Conservation (phyloP, 2,797 vertebrate genomes). For the Octomys mimax region DNA sequence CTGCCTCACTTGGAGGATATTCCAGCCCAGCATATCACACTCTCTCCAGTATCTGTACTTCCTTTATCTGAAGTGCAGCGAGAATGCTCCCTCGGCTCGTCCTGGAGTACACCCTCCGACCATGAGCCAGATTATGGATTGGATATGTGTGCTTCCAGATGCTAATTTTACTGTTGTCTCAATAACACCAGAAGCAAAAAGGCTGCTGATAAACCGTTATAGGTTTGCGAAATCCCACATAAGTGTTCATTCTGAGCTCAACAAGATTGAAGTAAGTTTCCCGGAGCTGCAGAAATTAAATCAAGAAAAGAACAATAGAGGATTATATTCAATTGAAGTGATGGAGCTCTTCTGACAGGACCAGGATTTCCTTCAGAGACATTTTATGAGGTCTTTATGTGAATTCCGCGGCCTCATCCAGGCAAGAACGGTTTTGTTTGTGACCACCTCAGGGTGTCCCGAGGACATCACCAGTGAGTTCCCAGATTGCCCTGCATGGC, state of each 20-base stretch:
- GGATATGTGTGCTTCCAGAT: conserved; percentile 96
- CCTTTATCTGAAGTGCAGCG: conserved; percentile 94
- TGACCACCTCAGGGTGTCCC: conserved; percentile 29
- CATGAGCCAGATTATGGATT: conserved; percentile 96
- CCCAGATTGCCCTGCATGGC: not conserved
- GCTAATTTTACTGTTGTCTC: conserved; percentile 97
- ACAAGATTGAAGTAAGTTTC: conserved; percentile 96
- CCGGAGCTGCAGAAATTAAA: conserved; percentile 91
- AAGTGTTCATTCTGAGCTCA: conserved; percentile 94
- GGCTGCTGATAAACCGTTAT: conserved; percentile 92
- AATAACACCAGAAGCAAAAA: conserved; percentile 95
- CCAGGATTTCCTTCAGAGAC: conserved; percentile 67
- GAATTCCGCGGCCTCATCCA: conserved; percentile 79
- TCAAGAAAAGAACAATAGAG: conserved; percentile 86
- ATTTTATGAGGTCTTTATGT: conserved; percentile 82
- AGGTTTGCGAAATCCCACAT: conserved; percentile 95
- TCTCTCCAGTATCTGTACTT: conserved; percentile 96
- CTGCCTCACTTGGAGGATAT: conserved; percentile 96
- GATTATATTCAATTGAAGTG: conserved; percentile 96
- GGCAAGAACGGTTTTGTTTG: conserved; percentile 74
- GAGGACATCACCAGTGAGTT: conserved; percentile 26
- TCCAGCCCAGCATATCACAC: conserved; percentile 91
- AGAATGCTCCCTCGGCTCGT: conserved; percentile 88
- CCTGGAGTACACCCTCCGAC: conserved; percentile 90
- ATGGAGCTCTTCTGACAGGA: conserved; percentile 93